These are phyloP conservation scores for Aleiodes leptofemur DNA, from an alignment of 2,888 invertebrate genomes.

Conservation along the genomic window DNA sequence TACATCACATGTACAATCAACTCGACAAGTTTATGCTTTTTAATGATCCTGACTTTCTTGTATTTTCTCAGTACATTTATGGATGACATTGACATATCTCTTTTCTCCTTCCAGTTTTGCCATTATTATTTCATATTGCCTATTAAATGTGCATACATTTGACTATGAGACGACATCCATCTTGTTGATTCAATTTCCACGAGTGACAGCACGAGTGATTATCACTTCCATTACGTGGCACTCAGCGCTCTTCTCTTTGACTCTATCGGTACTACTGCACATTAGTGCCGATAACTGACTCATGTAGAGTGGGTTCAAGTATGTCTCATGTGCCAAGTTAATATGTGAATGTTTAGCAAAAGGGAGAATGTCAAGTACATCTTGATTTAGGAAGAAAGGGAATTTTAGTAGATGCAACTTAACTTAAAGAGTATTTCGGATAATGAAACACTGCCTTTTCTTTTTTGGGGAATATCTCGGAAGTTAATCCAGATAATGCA, in stretches of 20 bases:
- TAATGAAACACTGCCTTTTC: no score
- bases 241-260: conserved; percentile 31
- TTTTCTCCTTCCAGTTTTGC: neutral
- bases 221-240: conserved; percentile 25
- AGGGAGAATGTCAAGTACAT: no score
- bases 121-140: neutral
- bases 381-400: no score
- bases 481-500: no score
- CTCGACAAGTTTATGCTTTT: conserved; percentile 21
- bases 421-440: no score
- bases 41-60: conserved; percentile 13
- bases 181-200: conserved; percentile 13
- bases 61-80: conserved; percentile 20
- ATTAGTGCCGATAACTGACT: conserved; percentile 29
- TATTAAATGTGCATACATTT: conserved; percentile 10
- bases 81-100: conserved; percentile 1
- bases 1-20: conserved; percentile 3
- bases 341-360: no score
- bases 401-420: no score
- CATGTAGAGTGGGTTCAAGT: conserved; percentile 1
- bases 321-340: neutral
- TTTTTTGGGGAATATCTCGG: no score
- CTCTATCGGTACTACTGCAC: conserved; percentile 2
- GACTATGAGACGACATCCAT: neutral
- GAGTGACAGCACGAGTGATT: neutral